A percentile compares a stretch with the other conserved stretches of the same genome.
These are phyloP conservation scores for Nesometra sesokonis DNA, from an alignment of 35 echinoderm and acorn worm species.

Conservation along the genomic window DNA sequence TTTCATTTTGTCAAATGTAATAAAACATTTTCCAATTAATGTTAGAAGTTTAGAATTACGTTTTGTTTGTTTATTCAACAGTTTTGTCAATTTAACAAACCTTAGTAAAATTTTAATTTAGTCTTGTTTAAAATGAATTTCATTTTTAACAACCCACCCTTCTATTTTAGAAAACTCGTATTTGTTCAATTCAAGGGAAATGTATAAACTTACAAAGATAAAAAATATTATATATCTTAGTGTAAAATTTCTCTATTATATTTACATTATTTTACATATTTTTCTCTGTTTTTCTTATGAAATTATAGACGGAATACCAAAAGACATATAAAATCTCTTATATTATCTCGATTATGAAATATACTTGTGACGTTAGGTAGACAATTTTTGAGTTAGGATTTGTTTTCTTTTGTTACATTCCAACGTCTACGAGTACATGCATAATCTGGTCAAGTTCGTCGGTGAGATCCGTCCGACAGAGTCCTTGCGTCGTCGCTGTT, in stretches of 20 bases:
- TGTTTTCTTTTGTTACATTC: constrained; percentile 44
- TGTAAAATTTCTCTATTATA: background rate
- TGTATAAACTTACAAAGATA: background rate
- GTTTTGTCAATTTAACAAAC: no score
- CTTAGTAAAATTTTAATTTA: no score
- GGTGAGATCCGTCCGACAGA: constrained; percentile 51
- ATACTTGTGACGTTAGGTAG: background rate
- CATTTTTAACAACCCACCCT: background rate
- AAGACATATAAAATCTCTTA: background rate
- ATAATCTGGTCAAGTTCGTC: constrained; percentile 88
- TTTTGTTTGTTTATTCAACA: no score
- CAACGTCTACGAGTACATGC: constrained; percentile 79
- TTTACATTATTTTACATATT: background rate
- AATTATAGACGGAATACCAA: background rate
- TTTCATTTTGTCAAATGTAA: no score
- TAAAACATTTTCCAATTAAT: no score
- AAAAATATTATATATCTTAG: background rate
- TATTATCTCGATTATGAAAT: background rate
- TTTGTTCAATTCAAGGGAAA: background rate
- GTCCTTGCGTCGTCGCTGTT: constrained; percentile 28
- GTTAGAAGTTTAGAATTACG: no score
- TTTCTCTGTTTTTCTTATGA: background rate
- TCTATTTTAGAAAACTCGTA: background rate
- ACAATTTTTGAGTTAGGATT: background rate
- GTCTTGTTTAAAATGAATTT: no score